phyloP scores from a whole-genome alignment of 2,888 invertebrate species.

The Stratiomys singularior region DNA sequence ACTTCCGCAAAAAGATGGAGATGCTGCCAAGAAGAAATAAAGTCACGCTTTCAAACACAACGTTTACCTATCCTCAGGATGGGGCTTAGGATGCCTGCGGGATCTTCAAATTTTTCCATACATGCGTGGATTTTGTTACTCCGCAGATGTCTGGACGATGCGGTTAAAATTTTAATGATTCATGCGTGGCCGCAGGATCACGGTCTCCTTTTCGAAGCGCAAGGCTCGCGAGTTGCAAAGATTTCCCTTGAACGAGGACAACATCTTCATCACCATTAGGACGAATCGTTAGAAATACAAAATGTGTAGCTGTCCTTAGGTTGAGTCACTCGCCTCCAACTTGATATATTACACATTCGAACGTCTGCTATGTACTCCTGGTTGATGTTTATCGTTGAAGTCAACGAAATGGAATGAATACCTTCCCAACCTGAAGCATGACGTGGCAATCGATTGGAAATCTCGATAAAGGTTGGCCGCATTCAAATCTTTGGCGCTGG shows the following conservation, averaged over 20 bases:
- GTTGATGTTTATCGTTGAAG: conserved; percentile 4
- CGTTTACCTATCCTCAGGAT: background rate
- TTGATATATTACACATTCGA: background rate
- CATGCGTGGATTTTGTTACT: no score
- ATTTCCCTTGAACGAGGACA: no score
- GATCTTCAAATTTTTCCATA: background rate
- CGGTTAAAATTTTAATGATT: background rate
- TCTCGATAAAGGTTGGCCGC: background rate
- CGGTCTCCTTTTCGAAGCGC: no score
- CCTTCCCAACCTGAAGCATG: conserved; percentile 3
- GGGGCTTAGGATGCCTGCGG: background rate
- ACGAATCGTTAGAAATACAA: no score
- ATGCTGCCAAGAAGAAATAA: background rate
- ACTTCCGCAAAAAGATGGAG: conserved; percentile 26
- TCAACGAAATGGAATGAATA: background rate
- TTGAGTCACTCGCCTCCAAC: no score
- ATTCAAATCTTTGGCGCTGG: background rate
- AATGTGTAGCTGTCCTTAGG: no score
- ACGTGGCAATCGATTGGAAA: conserved; percentile 7
- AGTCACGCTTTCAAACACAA: conserved; percentile 17
- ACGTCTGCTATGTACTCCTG: background rate
- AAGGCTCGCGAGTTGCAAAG: no score
- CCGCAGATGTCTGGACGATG: no score
- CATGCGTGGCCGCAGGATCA: background rate
- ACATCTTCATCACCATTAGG: no score